These are phyloP conservation scores for Listrodromus nycthemerus DNA, from an alignment of 2,888 invertebrate genomes.

Conservation along the genomic window DNA sequence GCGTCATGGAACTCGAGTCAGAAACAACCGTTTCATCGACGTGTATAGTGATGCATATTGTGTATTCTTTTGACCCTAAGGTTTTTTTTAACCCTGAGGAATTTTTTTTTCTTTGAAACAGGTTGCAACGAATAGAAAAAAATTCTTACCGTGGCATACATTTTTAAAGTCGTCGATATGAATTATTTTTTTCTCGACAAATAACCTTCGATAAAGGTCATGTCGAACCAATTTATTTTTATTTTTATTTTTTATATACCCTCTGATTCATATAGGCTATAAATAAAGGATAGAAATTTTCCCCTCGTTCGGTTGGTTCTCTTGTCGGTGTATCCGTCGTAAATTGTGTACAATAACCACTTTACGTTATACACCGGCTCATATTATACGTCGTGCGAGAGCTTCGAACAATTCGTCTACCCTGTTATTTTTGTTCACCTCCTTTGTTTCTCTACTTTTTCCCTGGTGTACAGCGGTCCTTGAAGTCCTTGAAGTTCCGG, in stretches of 20 bases:
- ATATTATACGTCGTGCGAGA: conserved; percentile 49
- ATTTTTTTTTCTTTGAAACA: neutral
- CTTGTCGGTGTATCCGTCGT: conserved; percentile 17
- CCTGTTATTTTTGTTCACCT: conserved; percentile 23
- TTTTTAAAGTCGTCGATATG: neutral
- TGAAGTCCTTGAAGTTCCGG: too few species aligned
- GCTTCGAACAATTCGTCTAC: conserved; percentile 60
- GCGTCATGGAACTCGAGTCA: conserved; percentile 29
- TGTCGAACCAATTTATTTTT: neutral
- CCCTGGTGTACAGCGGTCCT: too few species aligned
- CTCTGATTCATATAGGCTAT: conserved; percentile 3
- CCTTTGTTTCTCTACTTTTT: conserved; percentile 18
- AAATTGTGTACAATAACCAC: conserved; percentile 25
- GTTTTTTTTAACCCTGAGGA: too few species aligned
- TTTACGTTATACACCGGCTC: neutral
- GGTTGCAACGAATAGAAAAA: neutral
- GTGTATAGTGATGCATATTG: neutral
- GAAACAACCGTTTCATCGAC: neutral
- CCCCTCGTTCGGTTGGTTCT: neutral
- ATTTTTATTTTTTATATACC: neutral
- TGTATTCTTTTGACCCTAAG: too few species aligned
- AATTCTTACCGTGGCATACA: neutral
- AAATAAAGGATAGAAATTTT: neutral
- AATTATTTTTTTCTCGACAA: neutral
- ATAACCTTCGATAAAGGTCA: neutral